Conservation (phyloP, 2,797 vertebrate species). For the Benthosema pterotum region DNA sequence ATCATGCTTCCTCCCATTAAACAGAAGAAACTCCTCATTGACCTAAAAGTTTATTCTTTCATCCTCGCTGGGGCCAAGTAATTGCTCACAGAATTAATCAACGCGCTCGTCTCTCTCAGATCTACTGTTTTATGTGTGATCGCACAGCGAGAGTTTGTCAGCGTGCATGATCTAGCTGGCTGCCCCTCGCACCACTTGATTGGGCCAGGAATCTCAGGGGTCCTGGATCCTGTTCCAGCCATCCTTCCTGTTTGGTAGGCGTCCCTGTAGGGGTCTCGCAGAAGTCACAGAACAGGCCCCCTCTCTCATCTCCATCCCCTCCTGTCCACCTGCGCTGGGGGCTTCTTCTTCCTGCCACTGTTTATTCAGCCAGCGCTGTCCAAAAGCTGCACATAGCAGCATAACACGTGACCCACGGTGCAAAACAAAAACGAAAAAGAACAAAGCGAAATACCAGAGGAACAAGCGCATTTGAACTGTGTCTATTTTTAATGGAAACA, state of each 20-base stretch:
- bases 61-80: conserved; percentile 13
- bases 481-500: background rate
- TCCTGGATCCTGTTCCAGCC: conserved; percentile 43
- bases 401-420: conserved; percentile 35
- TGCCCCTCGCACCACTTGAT: conserved; percentile 29
- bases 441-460: background rate
- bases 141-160: conserved; percentile 24
- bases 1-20: conserved; percentile 29
- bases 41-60: conserved; percentile 20
- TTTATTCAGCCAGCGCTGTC: conserved; percentile 78
- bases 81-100: background rate
- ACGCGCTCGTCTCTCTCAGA: background rate
- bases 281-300: conserved; percentile 53
- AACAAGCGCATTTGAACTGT: background rate
- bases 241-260: conserved; percentile 74
- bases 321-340: conserved; percentile 66
- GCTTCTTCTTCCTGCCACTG: conserved; percentile 74
- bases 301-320: conserved; percentile 47
- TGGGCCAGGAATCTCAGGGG: conserved; percentile 36
- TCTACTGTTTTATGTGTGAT: conserved; percentile 5
- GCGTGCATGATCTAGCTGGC: conserved; percentile 36
- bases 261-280: conserved; percentile 51
- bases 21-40: conserved; percentile 18
- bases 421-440: conserved; percentile 24
- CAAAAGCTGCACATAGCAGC: conserved; percentile 55